These are phyloP conservation scores for Thyatira batis DNA, from an alignment of 2,888 invertebrate species.

Conservation along the genomic window DNA sequence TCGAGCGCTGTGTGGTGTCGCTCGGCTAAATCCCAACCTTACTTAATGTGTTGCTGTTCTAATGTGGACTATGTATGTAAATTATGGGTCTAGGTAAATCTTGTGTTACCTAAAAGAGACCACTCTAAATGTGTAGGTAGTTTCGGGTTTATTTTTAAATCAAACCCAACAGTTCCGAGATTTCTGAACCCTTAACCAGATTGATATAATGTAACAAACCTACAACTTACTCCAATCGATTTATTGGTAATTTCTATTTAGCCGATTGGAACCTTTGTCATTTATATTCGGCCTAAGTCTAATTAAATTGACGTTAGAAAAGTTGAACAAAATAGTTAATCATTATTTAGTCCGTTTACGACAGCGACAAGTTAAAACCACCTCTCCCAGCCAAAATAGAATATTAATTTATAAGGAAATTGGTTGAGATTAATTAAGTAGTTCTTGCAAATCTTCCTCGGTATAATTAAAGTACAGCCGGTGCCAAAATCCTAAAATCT, in stretches of 20 bases:
- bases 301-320: background rate
- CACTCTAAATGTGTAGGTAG: background rate
- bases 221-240: too few relatives aligned
- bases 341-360: constrained; percentile 22
- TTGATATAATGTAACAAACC: too few relatives aligned
- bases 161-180: too few relatives aligned
- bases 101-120: background rate
- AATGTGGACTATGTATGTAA: background rate
- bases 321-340: background rate
- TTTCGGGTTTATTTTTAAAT: background rate
- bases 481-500: constrained; percentile 3
- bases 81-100: background rate
- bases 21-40: constrained; percentile 26
- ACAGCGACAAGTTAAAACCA: constrained; percentile 41
- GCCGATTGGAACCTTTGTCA: background rate
- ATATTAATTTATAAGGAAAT: constrained; percentile 51
- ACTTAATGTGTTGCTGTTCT: constrained; percentile 28
- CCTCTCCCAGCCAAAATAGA: constrained; percentile 35
- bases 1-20: constrained; percentile 11
- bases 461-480: constrained; percentile 24
- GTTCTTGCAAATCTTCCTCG: constrained; percentile 23
- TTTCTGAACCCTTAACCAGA: too few relatives aligned
- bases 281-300: background rate
- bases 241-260: background rate
- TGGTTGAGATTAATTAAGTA: constrained; percentile 36